Evolutionary conservation across 2,888 invertebrate species (phyloP).

Genomic region (Notodonta dromedarius): DNA sequence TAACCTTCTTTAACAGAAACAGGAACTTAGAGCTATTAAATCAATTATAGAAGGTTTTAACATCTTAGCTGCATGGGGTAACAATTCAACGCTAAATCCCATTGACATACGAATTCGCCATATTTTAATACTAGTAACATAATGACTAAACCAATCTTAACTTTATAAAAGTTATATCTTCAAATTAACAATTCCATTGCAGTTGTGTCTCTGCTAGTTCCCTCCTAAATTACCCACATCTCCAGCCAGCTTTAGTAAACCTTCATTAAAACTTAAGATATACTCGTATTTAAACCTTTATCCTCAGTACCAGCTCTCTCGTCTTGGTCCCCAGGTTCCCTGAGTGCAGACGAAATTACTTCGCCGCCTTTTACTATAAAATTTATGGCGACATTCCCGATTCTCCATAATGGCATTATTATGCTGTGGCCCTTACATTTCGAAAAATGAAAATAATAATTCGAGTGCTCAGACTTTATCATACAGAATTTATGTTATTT

Average conservation of each 20-base stretch:
- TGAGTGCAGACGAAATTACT: slow-evolving; percentile 43
- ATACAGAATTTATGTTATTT: slow-evolving; percentile 35
- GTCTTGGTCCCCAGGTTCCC: slow-evolving; percentile 30
- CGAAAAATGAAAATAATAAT: slow-evolving; percentile 44
- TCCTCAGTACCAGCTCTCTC: slow-evolving; percentile 14
- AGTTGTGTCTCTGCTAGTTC: background rate
- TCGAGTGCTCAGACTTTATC: slow-evolving; percentile 39
- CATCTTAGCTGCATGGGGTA: too few relatives aligned
- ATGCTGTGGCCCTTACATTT: slow-evolving; percentile 43
- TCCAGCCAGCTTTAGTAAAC: background rate
- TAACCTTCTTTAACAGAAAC: too few relatives aligned
- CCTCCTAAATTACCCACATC: background rate
- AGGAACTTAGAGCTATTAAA: too few relatives aligned
- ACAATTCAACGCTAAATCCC: too few relatives aligned
- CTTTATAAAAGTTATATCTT: background rate
- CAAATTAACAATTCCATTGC: background rate
- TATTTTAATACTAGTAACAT: too few relatives aligned
- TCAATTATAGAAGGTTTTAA: too few relatives aligned
- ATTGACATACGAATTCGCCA: too few relatives aligned
- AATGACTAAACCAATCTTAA: background rate
- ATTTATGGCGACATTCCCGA: slow-evolving; percentile 53
- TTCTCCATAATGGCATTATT: slow-evolving; percentile 56
- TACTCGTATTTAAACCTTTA: slow-evolving; percentile 9
- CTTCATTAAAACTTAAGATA: slow-evolving; percentile 14
- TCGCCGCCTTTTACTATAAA: slow-evolving; percentile 50